Evolutionary conservation across 1,140 invertebrate genomes (phyloP), one percentile per base, ranked within the genome.

Genomic region (Penaeus indicus): DNA sequence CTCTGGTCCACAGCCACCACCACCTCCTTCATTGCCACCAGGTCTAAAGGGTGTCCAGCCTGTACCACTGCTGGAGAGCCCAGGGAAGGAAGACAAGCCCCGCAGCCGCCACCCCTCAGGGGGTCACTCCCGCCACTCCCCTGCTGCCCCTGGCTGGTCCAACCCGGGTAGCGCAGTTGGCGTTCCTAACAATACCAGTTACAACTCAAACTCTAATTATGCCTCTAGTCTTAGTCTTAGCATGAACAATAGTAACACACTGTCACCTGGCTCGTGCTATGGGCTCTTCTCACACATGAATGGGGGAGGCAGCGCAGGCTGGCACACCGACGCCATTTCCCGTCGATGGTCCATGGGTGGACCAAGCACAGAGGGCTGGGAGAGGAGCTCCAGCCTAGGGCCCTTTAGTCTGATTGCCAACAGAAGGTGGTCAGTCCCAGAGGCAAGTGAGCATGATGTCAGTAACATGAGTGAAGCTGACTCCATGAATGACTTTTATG

Each of bases 261-360:
- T 88, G n/a, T 84, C 87, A 47, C 87, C 87, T 21, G 87, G 87
- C 16, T 60, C 81, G 25, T 88, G 87, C 64, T 84, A 88, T 54
- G 75, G 61, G 27, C 72, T 88, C 18, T 86, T 78, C 47, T 60
- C 69, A 18, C 75, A 86, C 32, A 61, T 86, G 61, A 86, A 78
- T 64, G 79, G 81, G 11, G 72, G 54, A 13, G 54, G 54, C 61
- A 69, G 69, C n/a, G 63, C 80, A 62, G 87, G 81, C 25, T 88
- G 87, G 87, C 80, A 60, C 38, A 83, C 54, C 25, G 87, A 88
- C 38, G 81, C 87, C 60, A 84, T 83, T 42, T 88, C 80, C 42
- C 87, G 87, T 16, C 81, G 87, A 42, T 88, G 87, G 87, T 88
- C 87, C 25, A 88, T 88, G 87, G 84, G 84, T 47, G 84, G 84